Evolutionary conservation across 2,113 vertebrate genomes (phyloP).

Genomic region (Catharus fuscescens): DNA sequence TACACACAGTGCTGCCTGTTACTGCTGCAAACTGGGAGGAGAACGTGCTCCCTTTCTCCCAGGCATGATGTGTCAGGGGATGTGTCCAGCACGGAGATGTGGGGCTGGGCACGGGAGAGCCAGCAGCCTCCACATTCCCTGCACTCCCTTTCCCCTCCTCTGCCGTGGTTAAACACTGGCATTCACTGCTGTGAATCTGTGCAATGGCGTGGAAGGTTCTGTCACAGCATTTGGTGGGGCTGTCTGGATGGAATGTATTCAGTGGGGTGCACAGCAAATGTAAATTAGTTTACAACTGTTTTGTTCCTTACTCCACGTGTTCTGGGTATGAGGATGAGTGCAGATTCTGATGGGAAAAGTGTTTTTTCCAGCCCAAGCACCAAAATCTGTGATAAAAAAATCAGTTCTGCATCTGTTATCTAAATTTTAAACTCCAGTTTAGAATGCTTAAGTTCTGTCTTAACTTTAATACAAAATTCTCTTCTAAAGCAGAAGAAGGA

Average conservation of each 20-base stretch:
- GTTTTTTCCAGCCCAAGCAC: not conserved
- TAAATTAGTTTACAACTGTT: not conserved
- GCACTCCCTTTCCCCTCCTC: not conserved
- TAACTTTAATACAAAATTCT: not conserved
- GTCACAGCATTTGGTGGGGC: not conserved
- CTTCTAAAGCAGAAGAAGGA: not conserved
- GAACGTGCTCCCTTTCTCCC: not conserved
- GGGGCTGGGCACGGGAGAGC: not conserved
- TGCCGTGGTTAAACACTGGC: not conserved
- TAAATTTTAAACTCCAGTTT: not conserved
- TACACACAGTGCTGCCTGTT: not conserved
- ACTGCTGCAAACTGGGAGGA: not conserved
- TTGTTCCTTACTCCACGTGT: not conserved
- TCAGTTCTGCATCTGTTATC: not conserved
- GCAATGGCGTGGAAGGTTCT: not conserved
- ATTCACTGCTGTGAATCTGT: not conserved
- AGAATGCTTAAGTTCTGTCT: not conserved
- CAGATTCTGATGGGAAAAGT: not conserved
- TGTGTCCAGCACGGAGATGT: fast-evolving
- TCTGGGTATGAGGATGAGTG: not conserved
- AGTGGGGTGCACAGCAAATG: not conserved
- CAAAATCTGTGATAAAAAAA: not conserved
- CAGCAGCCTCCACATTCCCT: not conserved
- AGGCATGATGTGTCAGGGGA: fast-evolving
- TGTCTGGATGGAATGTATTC: not conserved